Conservation (phyloP, 2,113 vertebrate species). For the Callocephalon fimbriatum region DNA sequence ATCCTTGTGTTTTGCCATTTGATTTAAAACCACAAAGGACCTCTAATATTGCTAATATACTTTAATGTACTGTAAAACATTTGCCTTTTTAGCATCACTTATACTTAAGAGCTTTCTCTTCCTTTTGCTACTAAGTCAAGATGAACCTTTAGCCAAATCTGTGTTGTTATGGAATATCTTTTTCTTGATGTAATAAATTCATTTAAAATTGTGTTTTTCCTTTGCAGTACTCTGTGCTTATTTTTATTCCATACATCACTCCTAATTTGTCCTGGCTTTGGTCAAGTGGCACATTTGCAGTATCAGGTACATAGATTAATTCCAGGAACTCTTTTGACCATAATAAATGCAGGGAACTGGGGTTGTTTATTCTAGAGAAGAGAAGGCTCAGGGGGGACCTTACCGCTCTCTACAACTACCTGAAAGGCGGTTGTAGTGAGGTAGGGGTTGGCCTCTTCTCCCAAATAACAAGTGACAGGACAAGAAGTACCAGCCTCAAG, state of each 20-base stretch:
- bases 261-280: background rate
- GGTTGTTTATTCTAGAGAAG: background rate
- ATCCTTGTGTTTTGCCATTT: background rate
- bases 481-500: background rate
- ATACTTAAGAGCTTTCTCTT: background rate
- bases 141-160: background rate
- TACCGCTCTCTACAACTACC: fast-evolving
- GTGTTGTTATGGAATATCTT: background rate
- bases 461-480: fast-evolving
- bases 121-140: background rate
- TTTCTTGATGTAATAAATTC: background rate
- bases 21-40: background rate
- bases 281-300: background rate
- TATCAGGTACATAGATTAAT: background rate
- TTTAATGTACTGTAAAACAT: background rate
- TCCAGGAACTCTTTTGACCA: background rate
- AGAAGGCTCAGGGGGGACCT: background rate
- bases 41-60: background rate
- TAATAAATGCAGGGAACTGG: background rate
- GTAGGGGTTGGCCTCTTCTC: background rate
- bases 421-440: background rate
- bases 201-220: background rate
- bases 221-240: background rate
- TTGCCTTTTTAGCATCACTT: background rate
- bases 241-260: background rate